phyloP scores from a whole-genome alignment of 2,113 vertebrate genomes.

The Pseudorectes ferrugineus region DNA sequence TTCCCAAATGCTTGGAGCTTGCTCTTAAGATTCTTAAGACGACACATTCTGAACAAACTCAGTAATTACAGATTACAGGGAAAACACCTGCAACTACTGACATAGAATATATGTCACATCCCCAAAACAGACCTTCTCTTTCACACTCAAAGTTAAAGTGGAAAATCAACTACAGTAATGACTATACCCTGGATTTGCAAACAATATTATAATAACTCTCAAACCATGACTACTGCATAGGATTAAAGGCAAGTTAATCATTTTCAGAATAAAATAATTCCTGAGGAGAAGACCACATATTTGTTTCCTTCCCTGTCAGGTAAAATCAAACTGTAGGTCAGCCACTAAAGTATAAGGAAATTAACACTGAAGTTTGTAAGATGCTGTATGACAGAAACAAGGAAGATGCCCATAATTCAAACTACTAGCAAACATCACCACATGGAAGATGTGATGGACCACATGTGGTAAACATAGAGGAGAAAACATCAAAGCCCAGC shows the following conservation, averaged over 20 bases:
- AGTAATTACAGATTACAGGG: neutral
- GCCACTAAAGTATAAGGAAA: neutral
- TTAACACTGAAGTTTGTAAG: neutral
- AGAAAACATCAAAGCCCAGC: neutral
- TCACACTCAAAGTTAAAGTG: neutral
- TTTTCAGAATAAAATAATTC: neutral
- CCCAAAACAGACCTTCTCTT: neutral
- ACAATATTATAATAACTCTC: neutral
- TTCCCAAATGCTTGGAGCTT: neutral
- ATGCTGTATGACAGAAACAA: neutral
- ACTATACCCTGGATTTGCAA: neutral
- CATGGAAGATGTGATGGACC: neutral
- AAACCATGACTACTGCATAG: neutral
- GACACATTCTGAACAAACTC: neutral
- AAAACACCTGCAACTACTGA: neutral
- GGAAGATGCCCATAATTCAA: neutral
- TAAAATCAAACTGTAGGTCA: neutral
- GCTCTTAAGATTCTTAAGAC: neutral
- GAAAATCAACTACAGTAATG: neutral
- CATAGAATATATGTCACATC: neutral
- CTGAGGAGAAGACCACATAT: neutral
- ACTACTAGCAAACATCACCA: neutral
- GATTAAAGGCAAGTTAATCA: neutral
- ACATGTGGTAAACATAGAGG: neutral
- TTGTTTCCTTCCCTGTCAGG: neutral